Percentiles rank a stretch among this genome's conserved stretches.
Evolutionary conservation across 2,888 invertebrate genomes (phyloP).

Genomic region (Rhingia campestris): DNA sequence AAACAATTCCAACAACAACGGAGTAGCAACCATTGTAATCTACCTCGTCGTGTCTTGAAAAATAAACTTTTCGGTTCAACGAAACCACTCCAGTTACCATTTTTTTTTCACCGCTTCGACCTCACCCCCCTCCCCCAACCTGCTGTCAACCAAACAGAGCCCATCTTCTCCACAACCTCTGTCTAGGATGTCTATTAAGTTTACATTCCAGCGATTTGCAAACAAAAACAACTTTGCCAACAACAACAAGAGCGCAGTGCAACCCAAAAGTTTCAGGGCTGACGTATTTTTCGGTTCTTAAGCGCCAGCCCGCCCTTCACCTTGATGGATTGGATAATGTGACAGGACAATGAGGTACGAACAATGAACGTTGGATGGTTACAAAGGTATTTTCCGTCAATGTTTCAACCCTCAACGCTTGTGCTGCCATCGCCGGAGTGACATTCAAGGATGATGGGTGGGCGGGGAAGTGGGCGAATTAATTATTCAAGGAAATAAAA

Average conservation of each 20-base stretch:
- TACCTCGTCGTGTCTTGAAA: slow-evolving; percentile 31
- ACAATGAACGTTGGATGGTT: slow-evolving; percentile 13
- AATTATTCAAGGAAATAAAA: slow-evolving; percentile 46
- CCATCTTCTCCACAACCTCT: slow-evolving; percentile 15
- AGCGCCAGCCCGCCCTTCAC: slow-evolving; percentile 31
- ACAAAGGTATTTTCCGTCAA: slow-evolving; percentile 46
- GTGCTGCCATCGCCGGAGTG: slow-evolving; percentile 48
- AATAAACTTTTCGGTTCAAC: slow-evolving; percentile 56
- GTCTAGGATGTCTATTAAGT: slow-evolving; percentile 69
- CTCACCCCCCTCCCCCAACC: neutral
- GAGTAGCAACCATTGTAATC: slow-evolving; percentile 37
- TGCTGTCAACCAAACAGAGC: neutral
- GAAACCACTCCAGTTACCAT: slow-evolving; percentile 55
- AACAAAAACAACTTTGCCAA: slow-evolving; percentile 47
- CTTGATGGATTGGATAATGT: slow-evolving; percentile 70
- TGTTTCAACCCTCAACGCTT: slow-evolving; percentile 42
- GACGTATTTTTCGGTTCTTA: slow-evolving; percentile 51
- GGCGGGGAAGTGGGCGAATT: slow-evolving; percentile 49
- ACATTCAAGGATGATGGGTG: slow-evolving; percentile 55
- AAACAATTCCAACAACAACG: neutral
- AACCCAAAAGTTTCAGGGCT: slow-evolving; percentile 48
- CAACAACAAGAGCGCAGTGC: slow-evolving; percentile 17
- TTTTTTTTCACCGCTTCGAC: slow-evolving; percentile 3
- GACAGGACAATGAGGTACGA: slow-evolving; percentile 49
- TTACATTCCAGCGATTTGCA: slow-evolving; percentile 62